These are phyloP conservation scores for Hippocampus abdominalis DNA, from an alignment of 2,113 vertebrate genomes.

Conservation along the genomic window DNA sequence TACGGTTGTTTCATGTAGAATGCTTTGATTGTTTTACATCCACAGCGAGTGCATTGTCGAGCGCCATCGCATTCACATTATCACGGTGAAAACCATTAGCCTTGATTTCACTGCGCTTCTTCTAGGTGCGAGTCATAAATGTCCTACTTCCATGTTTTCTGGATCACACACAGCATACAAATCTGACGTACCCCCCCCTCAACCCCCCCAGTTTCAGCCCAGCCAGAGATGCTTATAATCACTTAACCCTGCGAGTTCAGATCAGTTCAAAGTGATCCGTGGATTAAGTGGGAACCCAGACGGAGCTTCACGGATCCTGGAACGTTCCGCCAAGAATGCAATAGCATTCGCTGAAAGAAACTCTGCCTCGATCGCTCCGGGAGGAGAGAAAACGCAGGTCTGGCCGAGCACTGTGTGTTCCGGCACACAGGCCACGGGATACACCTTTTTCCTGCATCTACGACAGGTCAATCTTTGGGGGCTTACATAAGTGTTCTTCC, in stretches of 20 bases:
- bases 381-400: background rate
- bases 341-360: constrained; percentile 1
- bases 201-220: background rate
- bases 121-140: background rate
- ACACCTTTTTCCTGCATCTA: constrained; percentile 69
- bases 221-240: background rate
- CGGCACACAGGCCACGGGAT: constrained; percentile 32
- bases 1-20: background rate
- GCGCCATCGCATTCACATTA: no score
- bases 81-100: background rate
- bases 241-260: background rate
- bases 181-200: background rate
- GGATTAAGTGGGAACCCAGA: background rate
- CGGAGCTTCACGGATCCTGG: background rate
- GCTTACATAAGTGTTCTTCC: constrained; percentile 66
- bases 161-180: background rate
- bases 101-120: background rate
- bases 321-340: background rate
- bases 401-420: constrained; percentile 20
- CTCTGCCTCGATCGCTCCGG: background rate
- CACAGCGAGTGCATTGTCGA: background rate
- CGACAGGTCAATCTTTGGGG: constrained; percentile 51
- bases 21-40: background rate
- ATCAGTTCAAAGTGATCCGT: background rate
- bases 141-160: background rate